Evolutionary conservation across 2,888 invertebrate species (phyloP).

Genomic region (Heliconius ismenius): DNA sequence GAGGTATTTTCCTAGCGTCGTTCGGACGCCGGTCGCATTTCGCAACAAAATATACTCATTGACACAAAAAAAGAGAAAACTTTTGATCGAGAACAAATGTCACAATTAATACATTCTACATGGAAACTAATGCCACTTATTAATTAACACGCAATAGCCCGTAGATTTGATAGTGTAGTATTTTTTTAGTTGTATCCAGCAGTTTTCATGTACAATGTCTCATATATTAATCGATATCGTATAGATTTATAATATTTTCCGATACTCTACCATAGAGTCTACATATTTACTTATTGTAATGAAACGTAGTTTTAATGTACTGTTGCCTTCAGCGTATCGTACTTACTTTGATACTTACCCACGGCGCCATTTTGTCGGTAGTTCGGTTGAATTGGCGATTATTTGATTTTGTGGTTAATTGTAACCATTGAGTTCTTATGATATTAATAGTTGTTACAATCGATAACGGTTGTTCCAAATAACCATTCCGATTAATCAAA

Average conservation of each 20-base stretch:
- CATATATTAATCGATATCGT: constrained; percentile 54
- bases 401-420: neutral
- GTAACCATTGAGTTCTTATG: constrained; percentile 8
- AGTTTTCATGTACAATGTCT: constrained; percentile 64
- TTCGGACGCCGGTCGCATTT: constrained; percentile 44
- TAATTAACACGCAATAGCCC: constrained; percentile 15
- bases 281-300: constrained; percentile 66
- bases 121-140: constrained; percentile 42
- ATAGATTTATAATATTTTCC: constrained; percentile 77
- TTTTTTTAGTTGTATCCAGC: constrained; percentile 13
- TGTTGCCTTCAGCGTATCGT: constrained; percentile 61
- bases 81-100: constrained; percentile 65
- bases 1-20: constrained; percentile 50
- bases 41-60: constrained; percentile 72
- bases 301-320: constrained; percentile 58
- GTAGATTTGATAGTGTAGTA: constrained; percentile 4
- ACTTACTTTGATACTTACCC: constrained; percentile 42
- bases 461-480: constrained; percentile 8
- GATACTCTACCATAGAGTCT: constrained; percentile 77
- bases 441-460: constrained; percentile 13
- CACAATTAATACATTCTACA: constrained; percentile 67
- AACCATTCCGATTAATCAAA: neutral
- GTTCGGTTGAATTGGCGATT: neutral
- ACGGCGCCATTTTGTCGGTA: constrained; percentile 40
- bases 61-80: constrained; percentile 50